Evolutionary conservation across 2,113 vertebrate genomes (phyloP), one percentile per base, ranked within the genome.

Genomic region (Pseudorectes ferrugineus): DNA sequence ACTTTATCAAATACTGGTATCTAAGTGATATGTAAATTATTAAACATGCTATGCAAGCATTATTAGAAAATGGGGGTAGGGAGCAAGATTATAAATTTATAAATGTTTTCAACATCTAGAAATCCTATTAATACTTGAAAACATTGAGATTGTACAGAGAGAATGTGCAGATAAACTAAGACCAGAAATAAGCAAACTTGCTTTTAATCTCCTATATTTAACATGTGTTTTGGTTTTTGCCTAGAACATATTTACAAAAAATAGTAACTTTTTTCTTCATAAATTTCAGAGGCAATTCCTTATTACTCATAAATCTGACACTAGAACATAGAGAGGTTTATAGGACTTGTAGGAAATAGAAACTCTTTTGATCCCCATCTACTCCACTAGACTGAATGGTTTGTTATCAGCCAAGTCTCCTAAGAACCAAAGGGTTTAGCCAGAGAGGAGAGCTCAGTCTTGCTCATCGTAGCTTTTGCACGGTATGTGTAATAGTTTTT

Each of bases 1-100:
- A 57, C 62, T 93, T 88, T 94, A 96, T 93, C 80, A 46, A 70
- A 76, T 72, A 43, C 45, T 79, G 71, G 63, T 74, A 96, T 88
- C 94, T 95, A 94, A 93, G 85, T 92, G 96, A 93, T 92, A 95
- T 89, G 92, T 93, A 95, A 96, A 97, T 95, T 97, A 96, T 96
- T 96, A 88, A 96, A 82, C 82, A 92, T 31, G 43, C 84, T 70
- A 85, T 87, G 83, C 68, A 91, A 85, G 86, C 55, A 66, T 78
- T 94, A 96, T 86, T 84, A 89, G 90, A 73, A 91, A 76, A 49
- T 57, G 59, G 63, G 75, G 89, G 67, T 26, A 92, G 82, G 72
- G 55, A 92, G 63, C 18, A 81, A 79, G 83, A 81, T 86, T 75
- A 92, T 80, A 92, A 83, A 93, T 92, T 85, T 84, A 92, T 92